Percentiles rank a stretch among this genome's conserved stretches.
Evolutionary conservation across 2,797 vertebrate species (phyloP).

Genomic region (Falco columbarius): DNA sequence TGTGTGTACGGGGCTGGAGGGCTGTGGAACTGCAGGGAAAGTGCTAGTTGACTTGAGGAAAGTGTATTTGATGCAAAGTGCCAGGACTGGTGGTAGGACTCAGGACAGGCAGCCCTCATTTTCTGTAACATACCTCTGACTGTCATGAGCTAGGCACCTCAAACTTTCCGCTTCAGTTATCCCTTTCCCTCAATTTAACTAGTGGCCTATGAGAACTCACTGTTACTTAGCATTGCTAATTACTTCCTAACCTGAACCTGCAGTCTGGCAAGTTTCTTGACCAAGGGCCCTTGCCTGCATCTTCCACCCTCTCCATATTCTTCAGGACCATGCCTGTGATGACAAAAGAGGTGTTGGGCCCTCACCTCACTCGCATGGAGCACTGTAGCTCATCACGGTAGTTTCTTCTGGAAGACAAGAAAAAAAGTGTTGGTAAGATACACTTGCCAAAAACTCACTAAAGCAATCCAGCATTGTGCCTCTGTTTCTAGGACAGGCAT

Average conservation of each 20-base stretch:
- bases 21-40: not conserved
- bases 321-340: not conserved
- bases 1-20: not conserved
- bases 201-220: not conserved
- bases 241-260: not conserved
- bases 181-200: not conserved
- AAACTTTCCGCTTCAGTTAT: not conserved
- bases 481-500: not conserved
- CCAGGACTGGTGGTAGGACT: not conserved
- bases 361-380: constrained; percentile 16
- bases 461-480: not conserved
- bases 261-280: not conserved
- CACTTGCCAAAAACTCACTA: not conserved
- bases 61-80: not conserved
- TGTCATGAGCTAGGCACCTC: not conserved
- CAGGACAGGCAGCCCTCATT: not conserved
- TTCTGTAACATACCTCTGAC: not conserved
- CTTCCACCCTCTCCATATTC: not conserved
- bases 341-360: not conserved
- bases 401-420: constrained; percentile 52
- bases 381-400: constrained; percentile 31
- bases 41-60: not conserved
- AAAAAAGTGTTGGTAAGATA: not conserved
- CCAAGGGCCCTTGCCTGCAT: not conserved
- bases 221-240: not conserved